Evolutionary conservation across 2,113 vertebrate species (phyloP).

Genomic region (Cathartes aura): DNA sequence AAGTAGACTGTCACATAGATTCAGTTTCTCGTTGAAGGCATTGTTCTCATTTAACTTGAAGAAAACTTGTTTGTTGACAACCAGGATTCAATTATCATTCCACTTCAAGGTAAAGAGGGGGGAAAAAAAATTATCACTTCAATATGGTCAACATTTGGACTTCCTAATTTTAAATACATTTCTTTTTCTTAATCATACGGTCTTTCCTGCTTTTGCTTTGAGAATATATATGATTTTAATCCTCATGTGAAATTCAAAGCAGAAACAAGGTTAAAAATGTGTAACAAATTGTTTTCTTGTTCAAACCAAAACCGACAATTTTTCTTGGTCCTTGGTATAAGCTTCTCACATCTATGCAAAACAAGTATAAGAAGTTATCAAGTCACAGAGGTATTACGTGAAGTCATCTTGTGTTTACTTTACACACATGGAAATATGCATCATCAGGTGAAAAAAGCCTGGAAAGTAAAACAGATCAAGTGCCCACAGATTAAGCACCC

Average conservation of each 20-base stretch:
- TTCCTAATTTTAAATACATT: background rate
- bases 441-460: background rate
- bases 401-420: background rate
- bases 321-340: background rate
- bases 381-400: background rate
- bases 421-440: background rate
- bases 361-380: background rate
- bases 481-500: background rate
- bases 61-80: background rate
- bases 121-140: background rate
- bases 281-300: background rate
- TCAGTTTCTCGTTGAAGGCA: background rate
- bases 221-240: background rate
- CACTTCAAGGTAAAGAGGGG: background rate
- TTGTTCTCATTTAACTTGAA: background rate
- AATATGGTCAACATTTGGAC: background rate
- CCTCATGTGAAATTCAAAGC: background rate
- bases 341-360: background rate
- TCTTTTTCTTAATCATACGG: background rate
- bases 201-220: background rate
- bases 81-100: background rate
- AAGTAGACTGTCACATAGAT: background rate
- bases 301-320: rapidly evolving
- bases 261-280: background rate
- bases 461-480: background rate